Evolutionary conservation across 2,888 invertebrate species (phyloP), one percentile per base, ranked within the genome.

Genomic region (Pterostichus niger): DNA sequence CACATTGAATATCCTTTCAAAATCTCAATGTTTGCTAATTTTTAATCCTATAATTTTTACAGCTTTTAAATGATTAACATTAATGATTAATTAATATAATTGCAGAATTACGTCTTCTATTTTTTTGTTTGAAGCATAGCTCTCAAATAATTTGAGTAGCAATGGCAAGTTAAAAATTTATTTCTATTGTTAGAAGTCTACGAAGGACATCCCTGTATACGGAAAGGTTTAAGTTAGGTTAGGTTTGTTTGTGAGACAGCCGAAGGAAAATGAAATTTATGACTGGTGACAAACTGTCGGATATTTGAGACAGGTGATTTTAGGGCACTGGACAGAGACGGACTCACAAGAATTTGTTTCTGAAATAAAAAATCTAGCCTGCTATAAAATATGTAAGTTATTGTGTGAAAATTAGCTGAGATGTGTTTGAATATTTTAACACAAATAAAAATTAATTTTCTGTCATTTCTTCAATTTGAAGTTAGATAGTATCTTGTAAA

Each of bases 201-300:
- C 24, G 24, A 24, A 24, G 24, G 24, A 1, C 24, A 24, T 1
- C 3, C 40, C 40, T 59, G 59, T 17, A 31, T 40, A 40, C 40
- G 40, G 40, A 40, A 40, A 40, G 40, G 40, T 40, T 24, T 59
- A 17, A 54, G 54, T 54, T 54, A 54, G 54, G 54, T 54, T 15
- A 59, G 59, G 15, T 59, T 59, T 2, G n/a, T 40, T 40, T 40
- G 6, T 40, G 40, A 9, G 40, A 40, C 40, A 40, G 40, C 40
- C 40, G 40, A 40, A 40, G 35, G 35, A 76, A 54, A 52, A 52
- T 54, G 13, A 33, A 40, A 77, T 77, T 77, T 77, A 77, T 77
- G 77, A 40, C 54, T 15, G 56, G 40, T 59, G 77, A 77, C 77
- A 77, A 76, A 49, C 17, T 77, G 77, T 77, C 77, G 24, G 75